Base-by-base conservation (phyloP, 2,113 vertebrate genomes). In the Gavia stellata region DNA sequence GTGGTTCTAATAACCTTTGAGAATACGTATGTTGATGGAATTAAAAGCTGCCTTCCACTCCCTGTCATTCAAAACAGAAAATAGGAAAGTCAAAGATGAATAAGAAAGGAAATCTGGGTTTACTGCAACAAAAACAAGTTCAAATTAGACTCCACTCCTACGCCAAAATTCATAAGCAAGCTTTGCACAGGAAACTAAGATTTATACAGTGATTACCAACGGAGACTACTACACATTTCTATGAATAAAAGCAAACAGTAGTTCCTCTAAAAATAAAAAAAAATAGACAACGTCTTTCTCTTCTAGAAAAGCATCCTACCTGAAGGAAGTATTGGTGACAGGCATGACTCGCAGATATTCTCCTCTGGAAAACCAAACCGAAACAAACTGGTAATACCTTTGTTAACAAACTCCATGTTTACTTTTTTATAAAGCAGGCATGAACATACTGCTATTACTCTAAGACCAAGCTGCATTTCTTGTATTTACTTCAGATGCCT, bases 301-400 rank as follows among this genome's bases (percentile, higher is more conserved):
- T 49, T 61, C 7, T n/a, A 42, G n/a, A 82, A 92, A 81, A 81
- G 31, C 19, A 65, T 67, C 97, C 58, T 97, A 99, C 99, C 99
- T 99, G 99, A 98, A 38, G 99, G 99, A 93, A 99, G 98, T 96
- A 99, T 96, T 24, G 99, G 98, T 59, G 99, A 97, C 77, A 99
- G 98, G 80, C 99, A 99, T 0, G 98, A 98, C 95, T 99, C 99
- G 70, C 99, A 99, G 90, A 99, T 99, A 94, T 99, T 99, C 92
- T 99, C 99, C 84, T 99, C 99, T 99, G 97, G 62, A 98, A 97
- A 81, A 91, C 88, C 96, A 97, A 82, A 95, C 45, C 81, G 74
- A 52, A 81, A 20, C 23, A 77, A 42, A 68, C 6, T 20, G 61
- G 19, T 63, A 87, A 77, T 5, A 80, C 21, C 10, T 91, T 81